A percentile compares a stretch with the other conserved stretches of the same genome.
Conservation (phyloP, 2,797 vertebrate genomes). For the Chiloscyllium punctatum region DNA sequence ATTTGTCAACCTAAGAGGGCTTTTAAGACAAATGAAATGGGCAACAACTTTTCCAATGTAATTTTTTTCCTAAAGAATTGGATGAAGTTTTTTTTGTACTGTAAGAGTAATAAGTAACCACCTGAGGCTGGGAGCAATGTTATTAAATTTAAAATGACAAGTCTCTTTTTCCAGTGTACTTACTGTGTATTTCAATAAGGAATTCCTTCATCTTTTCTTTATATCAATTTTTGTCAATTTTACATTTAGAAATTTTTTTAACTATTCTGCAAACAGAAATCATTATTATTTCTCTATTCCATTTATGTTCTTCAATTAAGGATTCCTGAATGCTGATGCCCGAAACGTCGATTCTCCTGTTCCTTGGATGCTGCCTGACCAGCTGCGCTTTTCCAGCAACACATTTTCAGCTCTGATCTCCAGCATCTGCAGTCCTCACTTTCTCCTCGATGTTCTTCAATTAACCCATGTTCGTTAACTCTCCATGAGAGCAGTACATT, state of each 20-base stretch:
- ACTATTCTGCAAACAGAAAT: not conserved
- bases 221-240: not conserved
- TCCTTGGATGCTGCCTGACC: too few species aligned
- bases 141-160: slow-evolving; percentile 70
- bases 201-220: not conserved
- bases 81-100: slow-evolving; percentile 68
- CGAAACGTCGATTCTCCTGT: too few species aligned
- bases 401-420: too few species aligned
- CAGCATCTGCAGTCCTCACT: too few species aligned
- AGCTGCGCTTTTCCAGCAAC: too few species aligned
- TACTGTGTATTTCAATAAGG: slow-evolving; percentile 41
- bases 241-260: not conserved
- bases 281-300: slow-evolving; percentile 1
- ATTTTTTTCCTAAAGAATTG: slow-evolving; percentile 66
- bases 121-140: slow-evolving; percentile 66
- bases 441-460: not conserved
- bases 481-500: not conserved
- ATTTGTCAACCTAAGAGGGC: slow-evolving; percentile 71
- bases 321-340: too few species aligned
- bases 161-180: slow-evolving; percentile 70
- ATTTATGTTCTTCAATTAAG: not conserved
- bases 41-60: slow-evolving; percentile 72
- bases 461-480: not conserved
- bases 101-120: slow-evolving; percentile 63
- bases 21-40: slow-evolving; percentile 73